These are phyloP conservation scores for Tuberolachnus salignus DNA, from an alignment of 2,888 invertebrate genomes.

Conservation along the genomic window DNA sequence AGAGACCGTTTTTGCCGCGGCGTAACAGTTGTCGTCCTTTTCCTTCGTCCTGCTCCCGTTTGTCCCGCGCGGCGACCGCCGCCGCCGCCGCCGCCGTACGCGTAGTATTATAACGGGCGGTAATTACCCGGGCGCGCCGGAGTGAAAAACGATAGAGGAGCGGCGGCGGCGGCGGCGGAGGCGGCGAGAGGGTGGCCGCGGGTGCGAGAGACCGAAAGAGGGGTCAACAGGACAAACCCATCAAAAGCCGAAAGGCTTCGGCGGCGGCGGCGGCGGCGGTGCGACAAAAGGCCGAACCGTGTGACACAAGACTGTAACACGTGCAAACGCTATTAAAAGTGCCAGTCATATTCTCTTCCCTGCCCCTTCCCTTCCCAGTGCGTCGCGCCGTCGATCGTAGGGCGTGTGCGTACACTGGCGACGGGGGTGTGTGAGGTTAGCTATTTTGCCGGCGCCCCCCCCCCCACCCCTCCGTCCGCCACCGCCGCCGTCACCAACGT, in stretches of 20 bases:
- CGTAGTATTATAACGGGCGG: conserved; percentile 33
- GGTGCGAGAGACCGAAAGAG: conserved; percentile 1
- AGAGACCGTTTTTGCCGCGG: conserved; percentile 34
- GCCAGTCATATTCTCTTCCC: conserved; percentile 52
- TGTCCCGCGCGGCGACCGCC: not conserved
- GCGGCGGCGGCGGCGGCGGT: conserved; percentile 35
- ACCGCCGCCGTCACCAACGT: not conserved
- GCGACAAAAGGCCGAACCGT: conserved; percentile 54
- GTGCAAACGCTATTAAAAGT: conserved; percentile 55
- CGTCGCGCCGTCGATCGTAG: not conserved
- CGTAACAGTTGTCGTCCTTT: conserved; percentile 56
- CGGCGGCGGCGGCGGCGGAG: not conserved
- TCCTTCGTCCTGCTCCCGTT: not conserved
- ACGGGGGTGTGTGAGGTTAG: conserved; percentile 19
- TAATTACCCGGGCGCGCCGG: conserved; percentile 51
- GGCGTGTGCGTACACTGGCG: not conserved
- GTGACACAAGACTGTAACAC: conserved; percentile 54
- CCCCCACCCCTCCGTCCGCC: not conserved
- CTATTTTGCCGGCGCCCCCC: conserved; percentile 5
- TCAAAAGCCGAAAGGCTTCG: conserved; percentile 56
- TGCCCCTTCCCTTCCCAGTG: too few relatives aligned
- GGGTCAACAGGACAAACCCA: conserved; percentile 56
- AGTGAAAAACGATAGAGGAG: not conserved
- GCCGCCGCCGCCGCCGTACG: not conserved
- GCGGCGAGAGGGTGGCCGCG: not conserved